Evolutionary conservation across 2,888 invertebrate genomes (phyloP).

Genomic region (Mesorhabditis sp.): DNA sequence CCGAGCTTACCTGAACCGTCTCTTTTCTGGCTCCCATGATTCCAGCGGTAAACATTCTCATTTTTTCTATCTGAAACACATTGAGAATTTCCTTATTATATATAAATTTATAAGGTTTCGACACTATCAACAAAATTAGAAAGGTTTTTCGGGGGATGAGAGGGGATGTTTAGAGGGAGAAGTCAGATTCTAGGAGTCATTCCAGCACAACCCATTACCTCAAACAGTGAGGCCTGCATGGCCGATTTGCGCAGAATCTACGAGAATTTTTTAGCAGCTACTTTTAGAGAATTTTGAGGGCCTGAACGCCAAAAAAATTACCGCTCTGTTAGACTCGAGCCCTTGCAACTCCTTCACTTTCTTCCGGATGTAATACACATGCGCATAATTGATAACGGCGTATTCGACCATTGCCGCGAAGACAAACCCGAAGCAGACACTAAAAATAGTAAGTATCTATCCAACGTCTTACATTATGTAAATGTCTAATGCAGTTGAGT

Average conservation of each 20-base stretch:
- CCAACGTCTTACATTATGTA: slow-evolving; percentile 68
- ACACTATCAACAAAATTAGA: too few species aligned
- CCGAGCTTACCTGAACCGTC: slow-evolving; percentile 18
- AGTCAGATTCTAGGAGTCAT: too few species aligned
- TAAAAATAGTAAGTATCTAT: slow-evolving; percentile 14
- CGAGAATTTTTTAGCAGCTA: slow-evolving; percentile 5
- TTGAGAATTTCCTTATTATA: too few species aligned
- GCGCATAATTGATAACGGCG: slow-evolving; percentile 50
- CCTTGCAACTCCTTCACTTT: slow-evolving; percentile 45
- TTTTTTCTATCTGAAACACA: slow-evolving; percentile 30
- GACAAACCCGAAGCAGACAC: slow-evolving; percentile 46
- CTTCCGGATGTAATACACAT: slow-evolving; percentile 45
- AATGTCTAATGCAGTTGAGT: slow-evolving; percentile 80
- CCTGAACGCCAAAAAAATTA: slow-evolving; percentile 14
- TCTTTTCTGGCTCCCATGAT: slow-evolving; percentile 37
- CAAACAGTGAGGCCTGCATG: slow-evolving; percentile 3
- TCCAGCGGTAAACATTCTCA: slow-evolving; percentile 45
- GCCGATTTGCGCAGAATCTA: slow-evolving; percentile 1
- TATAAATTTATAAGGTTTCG: too few species aligned
- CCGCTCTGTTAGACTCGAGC: slow-evolving; percentile 38
- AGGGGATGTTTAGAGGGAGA: too few species aligned
- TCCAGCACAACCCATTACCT: neutral
- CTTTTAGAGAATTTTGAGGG: slow-evolving; percentile 3
- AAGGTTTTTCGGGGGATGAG: too few species aligned
- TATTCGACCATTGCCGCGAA: slow-evolving; percentile 51